These are phyloP conservation scores for Andinoacara biseriatus DNA, from an alignment of 2,113 vertebrate species.

Conservation along the genomic window DNA sequence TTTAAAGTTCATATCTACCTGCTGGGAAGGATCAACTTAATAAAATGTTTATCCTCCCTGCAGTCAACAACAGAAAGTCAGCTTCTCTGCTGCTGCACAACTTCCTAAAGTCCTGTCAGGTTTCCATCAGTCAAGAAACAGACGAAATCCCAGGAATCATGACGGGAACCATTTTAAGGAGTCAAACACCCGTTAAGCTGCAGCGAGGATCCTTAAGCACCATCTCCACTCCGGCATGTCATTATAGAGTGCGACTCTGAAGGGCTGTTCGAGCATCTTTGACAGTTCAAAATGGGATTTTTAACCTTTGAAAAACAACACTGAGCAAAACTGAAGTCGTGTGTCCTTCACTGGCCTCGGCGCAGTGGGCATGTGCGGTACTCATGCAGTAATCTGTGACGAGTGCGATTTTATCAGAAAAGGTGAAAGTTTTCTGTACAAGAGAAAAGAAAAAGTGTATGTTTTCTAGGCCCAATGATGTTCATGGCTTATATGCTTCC, in stretches of 20 bases:
- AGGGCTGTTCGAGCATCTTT: background rate
- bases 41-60: background rate
- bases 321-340: background rate
- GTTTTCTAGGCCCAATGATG: background rate
- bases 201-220: background rate
- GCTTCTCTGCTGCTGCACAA: background rate
- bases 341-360: too few relatives aligned
- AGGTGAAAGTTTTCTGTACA: background rate
- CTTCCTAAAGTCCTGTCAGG: background rate
- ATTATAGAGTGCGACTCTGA: too few relatives aligned
- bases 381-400: background rate
- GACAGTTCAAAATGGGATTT: background rate
- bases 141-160: background rate
- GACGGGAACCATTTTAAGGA: background rate
- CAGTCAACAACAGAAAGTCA: background rate
- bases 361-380: too few relatives aligned
- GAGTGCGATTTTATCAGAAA: background rate
- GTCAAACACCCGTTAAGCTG: background rate
- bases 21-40: conserved; percentile 11
- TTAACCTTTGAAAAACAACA: background rate
- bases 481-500: background rate
- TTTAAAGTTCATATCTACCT: conserved; percentile 31
- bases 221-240: too few relatives aligned
- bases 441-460: background rate
- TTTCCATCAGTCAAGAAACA: background rate